Base-by-base conservation (phyloP, 2,888 invertebrate genomes). In the Meteorus cinctellus region DNA sequence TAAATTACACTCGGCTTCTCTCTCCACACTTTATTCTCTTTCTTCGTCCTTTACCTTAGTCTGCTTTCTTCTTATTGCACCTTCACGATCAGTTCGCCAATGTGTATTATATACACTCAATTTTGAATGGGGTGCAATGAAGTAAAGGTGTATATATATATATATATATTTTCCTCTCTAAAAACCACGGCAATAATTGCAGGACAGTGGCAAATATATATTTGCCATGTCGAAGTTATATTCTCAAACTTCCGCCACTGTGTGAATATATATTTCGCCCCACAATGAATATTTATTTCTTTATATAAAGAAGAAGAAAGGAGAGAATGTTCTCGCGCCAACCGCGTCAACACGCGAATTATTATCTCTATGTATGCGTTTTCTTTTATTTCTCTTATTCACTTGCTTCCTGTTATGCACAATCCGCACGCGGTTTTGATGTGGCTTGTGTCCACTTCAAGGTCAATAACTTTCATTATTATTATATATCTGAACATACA, bases 1-100 rank as follows among this genome's bases (percentile, higher is more conserved):
- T 85, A 85, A 86, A 86, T 86, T 86, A 85, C 84, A 41, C 66
- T 75, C 68, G 45, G 31, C 72, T 72, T 63, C 65, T 65, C 67
- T 73, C 74, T 78, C 63, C 76, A 71, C 48, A 34, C 72, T 29
- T 12, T 59, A 29, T 68, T 60, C 51, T 29, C 27, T 71, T 34
- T 69, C 76, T 63, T 34, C 31, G 12, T 75, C 77, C 78, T 78
- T 79, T 76, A 74, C 81, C 83, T 81, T 82, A 81, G 80, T 84
- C 81, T 34, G 83, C 81, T 84, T 82, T 84, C 83, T 83, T 63
- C 83, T 81, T 63, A 36, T 48, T 41, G 12, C 63, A 51, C 34
- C 77, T 77, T 34, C 74, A 60, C 51, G 36, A 48, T 69, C 14
- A 48, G 36, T 51, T 72, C 71, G n/a, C 36, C 70, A 60, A 48